Percentiles rank a stretch among this genome's conserved stretches.
Conservation (phyloP, 2,797 vertebrate genomes). For the Molothrus aeneus region DNA sequence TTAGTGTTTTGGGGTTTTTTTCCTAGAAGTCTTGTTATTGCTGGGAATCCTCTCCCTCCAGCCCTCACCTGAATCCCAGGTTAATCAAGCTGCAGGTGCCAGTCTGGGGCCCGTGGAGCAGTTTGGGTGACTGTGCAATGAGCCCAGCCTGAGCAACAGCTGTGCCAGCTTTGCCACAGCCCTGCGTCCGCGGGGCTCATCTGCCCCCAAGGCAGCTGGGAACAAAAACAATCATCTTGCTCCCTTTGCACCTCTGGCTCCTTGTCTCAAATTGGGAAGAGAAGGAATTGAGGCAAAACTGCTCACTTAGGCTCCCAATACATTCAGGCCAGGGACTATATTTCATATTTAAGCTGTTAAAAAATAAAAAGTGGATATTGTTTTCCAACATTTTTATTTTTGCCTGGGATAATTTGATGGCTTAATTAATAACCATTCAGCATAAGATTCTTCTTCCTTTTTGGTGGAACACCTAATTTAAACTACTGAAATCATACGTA, state of each 20-base stretch:
- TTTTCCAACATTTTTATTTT: neutral
- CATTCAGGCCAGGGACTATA: neutral
- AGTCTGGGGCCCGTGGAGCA: neutral
- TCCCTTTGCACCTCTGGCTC: too few relatives aligned
- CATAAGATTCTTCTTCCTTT: neutral
- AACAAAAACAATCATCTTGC: too few relatives aligned
- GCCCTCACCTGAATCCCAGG: too few relatives aligned
- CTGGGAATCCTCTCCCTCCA: too few relatives aligned
- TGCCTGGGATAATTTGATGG: neutral
- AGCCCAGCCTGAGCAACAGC: neutral
- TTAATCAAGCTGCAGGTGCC: neutral
- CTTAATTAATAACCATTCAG: neutral
- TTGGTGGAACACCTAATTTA: neutral
- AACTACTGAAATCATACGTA: neutral
- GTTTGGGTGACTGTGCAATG: neutral
- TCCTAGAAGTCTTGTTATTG: too few relatives aligned
- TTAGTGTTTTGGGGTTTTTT: too few relatives aligned
- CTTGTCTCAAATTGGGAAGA: neutral
- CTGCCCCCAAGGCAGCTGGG: neutral
- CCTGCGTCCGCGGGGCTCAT: neutral
- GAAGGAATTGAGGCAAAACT: neutral
- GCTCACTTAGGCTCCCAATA: accelerated
- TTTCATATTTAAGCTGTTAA: neutral
- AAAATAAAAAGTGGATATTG: neutral
- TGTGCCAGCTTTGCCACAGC: neutral